A percentile compares a stretch with the other conserved stretches of the same genome.
Conservation (phyloP, 1,140 invertebrate species). For the Dufourea novaeangliae region DNA sequence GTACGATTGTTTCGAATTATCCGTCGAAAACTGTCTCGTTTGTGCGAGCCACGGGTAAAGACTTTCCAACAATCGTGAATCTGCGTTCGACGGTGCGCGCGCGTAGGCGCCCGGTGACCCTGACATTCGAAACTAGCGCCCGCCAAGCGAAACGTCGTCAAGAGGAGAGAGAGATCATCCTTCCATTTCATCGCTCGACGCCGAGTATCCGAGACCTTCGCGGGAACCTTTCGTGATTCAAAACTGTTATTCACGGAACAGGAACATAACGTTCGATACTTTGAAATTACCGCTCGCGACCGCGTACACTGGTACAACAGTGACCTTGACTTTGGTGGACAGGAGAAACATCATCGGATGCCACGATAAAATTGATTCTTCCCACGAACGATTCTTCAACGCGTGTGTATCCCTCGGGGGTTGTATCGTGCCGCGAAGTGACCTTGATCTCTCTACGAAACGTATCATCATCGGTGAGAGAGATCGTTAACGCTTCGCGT, state of each 20-base stretch:
- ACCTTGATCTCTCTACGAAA: not conserved
- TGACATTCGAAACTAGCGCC: slow-evolving; percentile 66
- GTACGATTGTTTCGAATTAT: no score
- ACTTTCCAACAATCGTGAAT: slow-evolving; percentile 37
- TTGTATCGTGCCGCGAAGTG: slow-evolving; percentile 32
- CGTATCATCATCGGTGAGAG: not conserved
- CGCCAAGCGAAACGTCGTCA: slow-evolving; percentile 28
- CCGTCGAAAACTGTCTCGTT: no score
- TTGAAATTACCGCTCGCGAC: no score
- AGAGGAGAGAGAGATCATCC: slow-evolving; percentile 8
- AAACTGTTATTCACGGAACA: not conserved
- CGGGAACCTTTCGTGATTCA: not conserved
- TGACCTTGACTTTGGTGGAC: slow-evolving; percentile 60
- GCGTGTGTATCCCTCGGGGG: not conserved
- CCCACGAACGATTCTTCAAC: not conserved
- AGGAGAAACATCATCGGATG: not conserved
- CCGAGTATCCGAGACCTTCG: not conserved
- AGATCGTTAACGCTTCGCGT: not conserved
- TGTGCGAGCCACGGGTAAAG: slow-evolving; percentile 22
- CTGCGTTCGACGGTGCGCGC: slow-evolving; percentile 61
- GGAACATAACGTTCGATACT: not conserved
- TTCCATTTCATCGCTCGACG: not conserved
- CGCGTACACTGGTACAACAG: no score
- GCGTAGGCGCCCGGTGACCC: slow-evolving; percentile 70
- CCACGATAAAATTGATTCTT: not conserved